These are phyloP conservation scores for Drosophila athabasca DNA, from an alignment of 1,140 invertebrate genomes.

Conservation along the genomic window DNA sequence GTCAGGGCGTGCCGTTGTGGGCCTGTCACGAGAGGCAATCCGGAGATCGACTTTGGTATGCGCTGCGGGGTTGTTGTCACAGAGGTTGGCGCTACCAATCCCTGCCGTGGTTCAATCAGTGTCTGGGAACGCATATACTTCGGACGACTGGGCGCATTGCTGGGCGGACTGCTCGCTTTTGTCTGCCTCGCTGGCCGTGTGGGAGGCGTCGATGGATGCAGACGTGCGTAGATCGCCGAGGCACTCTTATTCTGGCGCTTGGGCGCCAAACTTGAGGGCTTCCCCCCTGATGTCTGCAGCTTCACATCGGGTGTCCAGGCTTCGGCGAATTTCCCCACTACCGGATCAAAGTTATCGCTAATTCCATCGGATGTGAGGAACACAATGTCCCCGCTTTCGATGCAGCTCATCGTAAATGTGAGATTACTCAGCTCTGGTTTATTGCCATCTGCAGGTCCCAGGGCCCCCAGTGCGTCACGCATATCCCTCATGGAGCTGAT, in stretches of 20 bases:
- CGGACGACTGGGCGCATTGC: conserved; percentile 66
- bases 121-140: conserved; percentile 85
- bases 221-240: conserved; percentile 70
- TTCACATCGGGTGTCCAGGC: conserved; percentile 78
- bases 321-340: conserved; percentile 95
- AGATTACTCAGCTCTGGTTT: conserved; percentile 96
- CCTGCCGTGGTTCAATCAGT: conserved; percentile 83
- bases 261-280: conserved; percentile 53
- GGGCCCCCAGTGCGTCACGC: conserved; percentile 94
- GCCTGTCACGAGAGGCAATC: conserved; percentile 91
- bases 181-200: conserved; percentile 60
- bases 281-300: conserved; percentile 43
- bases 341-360: conserved; percentile 97
- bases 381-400: conserved; percentile 93
- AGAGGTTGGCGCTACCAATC: conserved; percentile 42
- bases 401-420: conserved; percentile 94
- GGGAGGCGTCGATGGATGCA: conserved; percentile 63
- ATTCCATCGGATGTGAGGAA: conserved; percentile 96
- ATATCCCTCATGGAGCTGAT: conserved; percentile 95
- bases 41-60: conserved; percentile 84
- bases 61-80: conserved; percentile 40
- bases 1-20: conserved; percentile 92
- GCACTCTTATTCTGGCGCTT: conserved; percentile 83
- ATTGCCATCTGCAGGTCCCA: conserved; percentile 94
- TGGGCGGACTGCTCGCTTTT: conserved; percentile 55